Conservation (phyloP, 1,140 invertebrate species). For the Grapholita molesta region DNA sequence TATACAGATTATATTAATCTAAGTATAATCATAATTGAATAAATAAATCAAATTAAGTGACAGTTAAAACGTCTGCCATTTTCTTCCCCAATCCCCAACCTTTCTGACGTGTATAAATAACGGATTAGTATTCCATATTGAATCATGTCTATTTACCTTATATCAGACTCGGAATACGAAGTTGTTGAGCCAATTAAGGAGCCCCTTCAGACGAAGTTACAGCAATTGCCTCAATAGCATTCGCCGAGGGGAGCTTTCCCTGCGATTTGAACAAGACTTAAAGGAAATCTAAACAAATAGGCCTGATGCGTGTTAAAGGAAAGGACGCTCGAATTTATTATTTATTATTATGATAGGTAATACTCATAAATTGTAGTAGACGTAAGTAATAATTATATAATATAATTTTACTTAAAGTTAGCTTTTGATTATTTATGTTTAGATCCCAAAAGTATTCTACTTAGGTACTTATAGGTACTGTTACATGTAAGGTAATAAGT, state of each 20-base stretch:
- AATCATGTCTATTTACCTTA: slow-evolving; percentile 30
- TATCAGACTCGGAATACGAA: slow-evolving; percentile 36
- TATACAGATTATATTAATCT: too few relatives aligned
- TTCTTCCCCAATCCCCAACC: not conserved
- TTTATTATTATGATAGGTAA: not conserved
- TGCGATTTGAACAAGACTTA: slow-evolving; percentile 13
- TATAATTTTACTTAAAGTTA: too few relatives aligned
- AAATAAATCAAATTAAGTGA: not conserved
- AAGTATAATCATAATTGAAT: too few relatives aligned
- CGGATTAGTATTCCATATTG: too few relatives aligned
- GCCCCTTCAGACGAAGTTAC: slow-evolving; percentile 56
- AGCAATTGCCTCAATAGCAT: slow-evolving; percentile 67
- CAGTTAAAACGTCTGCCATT: not conserved
- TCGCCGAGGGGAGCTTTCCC: slow-evolving; percentile 41
- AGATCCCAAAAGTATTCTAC: too few relatives aligned
- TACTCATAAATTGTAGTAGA: too few relatives aligned
- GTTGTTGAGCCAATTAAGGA: slow-evolving; percentile 66
- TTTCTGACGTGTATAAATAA: not conserved
- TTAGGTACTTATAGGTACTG: too few relatives aligned
- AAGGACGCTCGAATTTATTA: not conserved
- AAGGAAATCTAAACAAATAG: slow-evolving; percentile 10
- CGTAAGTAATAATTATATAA: too few relatives aligned
- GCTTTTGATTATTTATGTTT: too few relatives aligned
- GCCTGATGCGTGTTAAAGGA: not conserved
- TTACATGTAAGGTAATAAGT: too few relatives aligned